Conservation (phyloP, 2,888 invertebrate genomes). For the Oxyscelio sp. region DNA sequence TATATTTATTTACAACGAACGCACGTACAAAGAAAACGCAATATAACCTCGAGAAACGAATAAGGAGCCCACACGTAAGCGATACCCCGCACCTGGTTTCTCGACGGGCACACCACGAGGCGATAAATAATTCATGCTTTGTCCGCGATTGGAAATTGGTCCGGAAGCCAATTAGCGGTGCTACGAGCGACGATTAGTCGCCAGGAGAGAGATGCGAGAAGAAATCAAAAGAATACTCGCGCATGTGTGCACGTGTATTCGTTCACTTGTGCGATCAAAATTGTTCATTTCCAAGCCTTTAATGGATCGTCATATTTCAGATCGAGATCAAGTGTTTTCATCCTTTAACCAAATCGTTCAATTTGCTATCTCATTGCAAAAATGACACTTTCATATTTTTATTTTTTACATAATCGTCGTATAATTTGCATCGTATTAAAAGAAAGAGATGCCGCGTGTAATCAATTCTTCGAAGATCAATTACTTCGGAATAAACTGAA, state of each 20-base stretch:
- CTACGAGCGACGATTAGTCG: conserved; percentile 72
- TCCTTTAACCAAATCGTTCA: no score
- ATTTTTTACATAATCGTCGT: no score
- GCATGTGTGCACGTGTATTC: background rate
- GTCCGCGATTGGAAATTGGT: conserved; percentile 77
- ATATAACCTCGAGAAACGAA: conserved; percentile 66
- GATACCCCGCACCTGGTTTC: conserved; percentile 65
- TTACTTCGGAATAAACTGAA: no score
- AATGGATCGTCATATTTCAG: background rate
- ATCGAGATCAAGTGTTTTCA: no score
- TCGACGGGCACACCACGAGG: conserved; percentile 44
- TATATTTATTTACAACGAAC: conserved; percentile 60
- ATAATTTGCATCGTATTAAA: no score
- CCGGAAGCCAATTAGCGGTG: conserved; percentile 77
- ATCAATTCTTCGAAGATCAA: no score
- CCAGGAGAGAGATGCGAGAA: conserved; percentile 13
- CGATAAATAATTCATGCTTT: conserved; percentile 76
- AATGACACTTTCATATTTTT: no score
- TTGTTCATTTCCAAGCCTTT: background rate
- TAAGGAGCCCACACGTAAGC: conserved; percentile 64
- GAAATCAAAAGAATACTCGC: background rate
- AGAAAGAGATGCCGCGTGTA: no score
- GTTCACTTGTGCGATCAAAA: background rate
- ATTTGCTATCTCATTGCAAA: no score
- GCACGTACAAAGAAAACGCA: conserved; percentile 64